Evolutionary conservation across 2,113 vertebrate genomes (phyloP).

Genomic region (Sorex fumeus): DNA sequence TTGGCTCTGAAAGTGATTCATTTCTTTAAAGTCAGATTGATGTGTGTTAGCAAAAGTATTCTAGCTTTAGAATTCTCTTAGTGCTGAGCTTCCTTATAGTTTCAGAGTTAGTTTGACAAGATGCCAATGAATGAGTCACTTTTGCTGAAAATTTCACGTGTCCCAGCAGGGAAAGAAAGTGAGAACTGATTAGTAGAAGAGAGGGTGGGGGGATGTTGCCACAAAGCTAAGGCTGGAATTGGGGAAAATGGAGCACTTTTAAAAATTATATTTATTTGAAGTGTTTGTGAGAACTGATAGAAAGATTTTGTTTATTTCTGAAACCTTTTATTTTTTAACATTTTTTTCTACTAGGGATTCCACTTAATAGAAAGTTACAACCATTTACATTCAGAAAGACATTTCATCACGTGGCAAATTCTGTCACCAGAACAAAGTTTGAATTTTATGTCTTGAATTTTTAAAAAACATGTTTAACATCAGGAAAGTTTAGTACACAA

Average conservation of each 20-base stretch:
- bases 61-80: constrained; percentile 80
- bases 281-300: constrained; percentile 64
- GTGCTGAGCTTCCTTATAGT: constrained; percentile 71
- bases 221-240: constrained; percentile 56
- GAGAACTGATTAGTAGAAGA: constrained; percentile 57
- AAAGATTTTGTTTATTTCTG: constrained; percentile 64
- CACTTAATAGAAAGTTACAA: constrained; percentile 36
- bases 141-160: constrained; percentile 71
- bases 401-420: constrained; percentile 47
- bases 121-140: constrained; percentile 74
- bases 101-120: constrained; percentile 83
- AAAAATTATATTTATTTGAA: constrained; percentile 62
- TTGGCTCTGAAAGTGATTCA: constrained; percentile 79
- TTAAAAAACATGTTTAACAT: constrained; percentile 1
- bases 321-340: constrained; percentile 48
- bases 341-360: constrained; percentile 32
- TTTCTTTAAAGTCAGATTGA: constrained; percentile 83
- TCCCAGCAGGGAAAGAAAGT: constrained; percentile 66
- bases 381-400: constrained; percentile 59
- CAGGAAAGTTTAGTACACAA: background rate
- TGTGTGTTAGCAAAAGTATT: constrained; percentile 84
- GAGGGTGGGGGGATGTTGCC: background rate
- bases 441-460: constrained; percentile 51
- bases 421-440: constrained; percentile 37
- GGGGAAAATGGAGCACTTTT: constrained; percentile 48